These are phyloP conservation scores for Hyperoplus immaculatus DNA, from an alignment of 2,797 vertebrate species.

Conservation along the genomic window DNA sequence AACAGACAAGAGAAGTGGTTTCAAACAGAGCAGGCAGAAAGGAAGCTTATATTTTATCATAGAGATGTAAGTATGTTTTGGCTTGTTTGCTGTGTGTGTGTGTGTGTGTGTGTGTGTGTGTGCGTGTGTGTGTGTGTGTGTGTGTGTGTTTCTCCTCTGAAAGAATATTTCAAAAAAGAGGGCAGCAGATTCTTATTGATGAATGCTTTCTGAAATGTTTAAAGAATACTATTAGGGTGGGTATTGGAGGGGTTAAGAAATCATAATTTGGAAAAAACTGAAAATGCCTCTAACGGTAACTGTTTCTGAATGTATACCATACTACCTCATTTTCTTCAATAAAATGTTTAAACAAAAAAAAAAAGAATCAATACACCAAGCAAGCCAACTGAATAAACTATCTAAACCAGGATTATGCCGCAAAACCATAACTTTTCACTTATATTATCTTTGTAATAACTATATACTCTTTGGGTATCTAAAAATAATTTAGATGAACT, in stretches of 20 bases:
- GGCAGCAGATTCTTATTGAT: background rate
- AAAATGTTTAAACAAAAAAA: no score
- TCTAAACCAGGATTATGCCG: background rate
- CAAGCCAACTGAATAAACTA: background rate
- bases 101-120: background rate
- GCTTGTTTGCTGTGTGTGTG: constrained; percentile 13
- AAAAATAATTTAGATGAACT: background rate
- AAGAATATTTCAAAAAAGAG: background rate
- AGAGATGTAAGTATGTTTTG: constrained; percentile 6
- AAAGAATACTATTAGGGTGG: background rate
- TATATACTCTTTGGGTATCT: no score
- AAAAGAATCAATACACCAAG: background rate
- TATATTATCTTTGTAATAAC: no score
- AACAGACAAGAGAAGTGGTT: constrained; percentile 15
- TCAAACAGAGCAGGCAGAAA: constrained; percentile 15
- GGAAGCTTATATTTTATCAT: constrained; percentile 9
- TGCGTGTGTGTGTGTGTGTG: background rate
- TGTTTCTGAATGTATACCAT: no score
- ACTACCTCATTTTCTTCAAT: no score
- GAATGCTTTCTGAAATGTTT: background rate
- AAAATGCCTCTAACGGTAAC: no score
- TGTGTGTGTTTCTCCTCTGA: background rate
- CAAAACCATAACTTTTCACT: no score
- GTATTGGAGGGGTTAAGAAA: no score
- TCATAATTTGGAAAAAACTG: no score